phyloP scores from a whole-genome alignment of 2,797 vertebrate genomes.

The Sebastes nivosus region DNA sequence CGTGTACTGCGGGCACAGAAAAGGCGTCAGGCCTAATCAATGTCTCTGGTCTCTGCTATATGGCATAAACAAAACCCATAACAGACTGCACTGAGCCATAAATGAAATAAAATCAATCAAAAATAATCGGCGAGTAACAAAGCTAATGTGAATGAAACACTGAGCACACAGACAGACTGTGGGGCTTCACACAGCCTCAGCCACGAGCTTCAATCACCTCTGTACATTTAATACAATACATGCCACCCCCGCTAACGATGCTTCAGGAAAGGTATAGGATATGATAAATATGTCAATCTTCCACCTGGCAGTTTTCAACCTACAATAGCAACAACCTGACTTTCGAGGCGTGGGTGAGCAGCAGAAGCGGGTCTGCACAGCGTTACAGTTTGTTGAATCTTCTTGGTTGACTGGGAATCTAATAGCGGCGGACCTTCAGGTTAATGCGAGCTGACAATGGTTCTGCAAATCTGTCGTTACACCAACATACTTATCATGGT shows the following conservation, averaged over 20 bases:
- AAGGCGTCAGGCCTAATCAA: slow-evolving; percentile 77
- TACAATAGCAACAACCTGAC: background rate
- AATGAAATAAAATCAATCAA: slow-evolving; percentile 68
- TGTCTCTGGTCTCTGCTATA: slow-evolving; percentile 35
- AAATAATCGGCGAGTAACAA: slow-evolving; percentile 58
- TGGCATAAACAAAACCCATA: slow-evolving; percentile 49
- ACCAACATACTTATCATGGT: slow-evolving; percentile 37
- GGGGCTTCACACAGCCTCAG: slow-evolving; percentile 33
- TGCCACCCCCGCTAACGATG: background rate
- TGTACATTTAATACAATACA: slow-evolving; percentile 1
- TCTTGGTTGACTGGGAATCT: slow-evolving; percentile 29
- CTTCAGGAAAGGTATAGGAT: background rate
- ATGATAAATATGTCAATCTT: background rate
- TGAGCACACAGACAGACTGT: slow-evolving; percentile 63
- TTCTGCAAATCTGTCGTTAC: slow-evolving; percentile 25
- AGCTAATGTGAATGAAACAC: slow-evolving; percentile 69
- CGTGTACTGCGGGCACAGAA: slow-evolving; percentile 94
- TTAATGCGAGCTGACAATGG: slow-evolving; percentile 41
- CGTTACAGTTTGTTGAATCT: slow-evolving; percentile 19
- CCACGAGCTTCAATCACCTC: slow-evolving; percentile 31
- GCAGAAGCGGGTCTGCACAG: slow-evolving; percentile 33
- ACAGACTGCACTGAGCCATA: slow-evolving; percentile 53
- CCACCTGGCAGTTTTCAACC: slow-evolving; percentile 6
- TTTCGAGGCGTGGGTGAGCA: background rate
- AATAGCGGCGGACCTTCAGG: slow-evolving; percentile 20